These are phyloP conservation scores for Fragum fragum DNA, from an alignment of 2,888 invertebrate genomes.

Conservation along the genomic window DNA sequence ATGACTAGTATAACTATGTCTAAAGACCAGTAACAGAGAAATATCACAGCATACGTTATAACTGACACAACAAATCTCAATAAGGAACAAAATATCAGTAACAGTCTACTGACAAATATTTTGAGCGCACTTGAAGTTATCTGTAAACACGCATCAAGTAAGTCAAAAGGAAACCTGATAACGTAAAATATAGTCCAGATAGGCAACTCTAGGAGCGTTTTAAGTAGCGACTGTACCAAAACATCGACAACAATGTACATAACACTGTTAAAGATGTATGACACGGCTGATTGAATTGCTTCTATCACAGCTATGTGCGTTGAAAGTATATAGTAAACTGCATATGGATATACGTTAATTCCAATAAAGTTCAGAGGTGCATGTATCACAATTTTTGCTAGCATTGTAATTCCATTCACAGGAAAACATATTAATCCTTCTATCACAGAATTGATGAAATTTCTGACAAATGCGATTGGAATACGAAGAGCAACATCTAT, in stretches of 20 bases:
- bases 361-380: slow-evolving; percentile 12
- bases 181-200: not conserved
- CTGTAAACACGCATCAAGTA: not conserved
- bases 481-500: not conserved
- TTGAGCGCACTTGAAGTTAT: slow-evolving; percentile 9
- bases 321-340: not conserved
- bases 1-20: not conserved
- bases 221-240: not conserved
- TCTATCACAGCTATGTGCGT: not conserved
- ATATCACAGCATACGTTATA: slow-evolving; percentile 18
- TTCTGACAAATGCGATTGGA: not conserved
- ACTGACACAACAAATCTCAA: slow-evolving; percentile 3
- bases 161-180: slow-evolving; percentile 1
- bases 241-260: slow-evolving; percentile 2
- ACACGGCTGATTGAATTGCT: not conserved
- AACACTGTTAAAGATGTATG: not conserved
- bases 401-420: not conserved
- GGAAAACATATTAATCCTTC: slow-evolving; percentile 17
- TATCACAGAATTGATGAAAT: not conserved
- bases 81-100: slow-evolving; percentile 4
- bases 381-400: slow-evolving; percentile 7
- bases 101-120: not conserved
- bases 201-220: not conserved
- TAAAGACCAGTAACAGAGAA: slow-evolving; percentile 18
- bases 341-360: not conserved